Percentiles rank a stretch among this genome's conserved stretches.
phyloP scores from a whole-genome alignment of 64 coral and sea anemone genomes.

The Stylophora pistillata region DNA sequence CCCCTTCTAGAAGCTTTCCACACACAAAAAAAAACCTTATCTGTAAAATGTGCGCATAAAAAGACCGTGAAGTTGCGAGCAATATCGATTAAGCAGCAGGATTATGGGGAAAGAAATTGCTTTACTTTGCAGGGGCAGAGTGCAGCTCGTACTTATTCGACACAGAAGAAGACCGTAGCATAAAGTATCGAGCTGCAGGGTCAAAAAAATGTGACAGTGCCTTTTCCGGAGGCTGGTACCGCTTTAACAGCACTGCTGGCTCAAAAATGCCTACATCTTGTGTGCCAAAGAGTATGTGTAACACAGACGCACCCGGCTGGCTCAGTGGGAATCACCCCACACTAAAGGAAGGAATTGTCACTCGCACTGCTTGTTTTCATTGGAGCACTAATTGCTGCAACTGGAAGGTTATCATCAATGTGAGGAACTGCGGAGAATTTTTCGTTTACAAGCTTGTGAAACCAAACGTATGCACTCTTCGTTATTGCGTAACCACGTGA shows the following conservation, averaged over 20 bases:
- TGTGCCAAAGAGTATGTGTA: background rate
- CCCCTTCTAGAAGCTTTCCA: no score
- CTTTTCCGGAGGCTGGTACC: slow-evolving; percentile 2
- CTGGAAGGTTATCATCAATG: background rate
- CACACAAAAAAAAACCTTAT: no score
- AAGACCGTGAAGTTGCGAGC: no score
- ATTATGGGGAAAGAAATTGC: no score
- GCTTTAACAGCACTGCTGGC: slow-evolving; percentile 38
- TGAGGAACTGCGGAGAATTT: slow-evolving; percentile 25
- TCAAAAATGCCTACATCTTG: background rate
- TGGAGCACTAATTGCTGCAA: slow-evolving; percentile 17
- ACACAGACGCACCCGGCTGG: slow-evolving; percentile 21
- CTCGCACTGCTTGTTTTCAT: background rate
- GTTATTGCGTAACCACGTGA: slow-evolving; percentile 29
- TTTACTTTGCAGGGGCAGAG: background rate
- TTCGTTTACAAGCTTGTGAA: slow-evolving; percentile 14
- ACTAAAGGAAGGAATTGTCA: background rate
- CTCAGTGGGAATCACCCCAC: slow-evolving; percentile 10
- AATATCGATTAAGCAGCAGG: no score
- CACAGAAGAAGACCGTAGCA: background rate
- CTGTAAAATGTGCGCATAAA: no score
- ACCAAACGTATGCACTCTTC: background rate
- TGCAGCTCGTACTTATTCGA: background rate
- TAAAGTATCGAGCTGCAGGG: background rate
- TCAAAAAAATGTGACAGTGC: background rate